Evolutionary conservation across 2,797 vertebrate species (phyloP), one percentile per base, ranked within the genome.

Genomic region (Nyctalus aviator): DNA sequence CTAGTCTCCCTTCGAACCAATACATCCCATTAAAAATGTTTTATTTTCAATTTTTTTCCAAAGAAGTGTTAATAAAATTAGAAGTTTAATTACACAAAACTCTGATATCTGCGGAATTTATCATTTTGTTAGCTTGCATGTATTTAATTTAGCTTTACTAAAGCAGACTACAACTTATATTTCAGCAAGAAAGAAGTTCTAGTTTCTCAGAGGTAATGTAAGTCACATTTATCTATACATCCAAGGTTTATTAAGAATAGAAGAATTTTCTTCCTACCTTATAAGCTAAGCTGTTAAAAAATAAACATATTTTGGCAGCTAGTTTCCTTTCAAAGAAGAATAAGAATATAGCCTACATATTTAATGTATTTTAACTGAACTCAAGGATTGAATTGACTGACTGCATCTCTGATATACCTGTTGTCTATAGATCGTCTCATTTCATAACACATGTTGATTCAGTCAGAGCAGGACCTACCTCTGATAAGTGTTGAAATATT

Each of bases 61-160:
- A 59, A 90, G 18, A 64, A 86, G 0, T 91, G 7, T 13, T 8
- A 87, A 64, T 66, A 53, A 88, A 92, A 57, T 89, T 62, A 62
- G 20, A 83, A 93, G 20, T 90, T 92, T 89, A 96, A 94, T 95
- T 95, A 84, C 14, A 20, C 20, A 79, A 1, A 8, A 14, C 30
- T 77, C n/a, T 82, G n/a, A 46, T 82, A 68, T 72, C 12, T 66
- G 18, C 81, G 2, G 3, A 89, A 93, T 93, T 84, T 92, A 78
- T 93, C 71, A 44, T 72, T 87, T 53, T 86, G 30, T 76, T 69
- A 59, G n/a, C 32, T 73, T 77, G 35, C 2, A 11, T 87, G 82
- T 75, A 81, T 32, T 96, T 90, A 93, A 90, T 27, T n/a, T 93
- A 94, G 50, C 64, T 90, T 46, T 95, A 85, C 68, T 82, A 7